phyloP scores from a whole-genome alignment of 2,797 vertebrate genomes.

The Buceros bicornis region DNA sequence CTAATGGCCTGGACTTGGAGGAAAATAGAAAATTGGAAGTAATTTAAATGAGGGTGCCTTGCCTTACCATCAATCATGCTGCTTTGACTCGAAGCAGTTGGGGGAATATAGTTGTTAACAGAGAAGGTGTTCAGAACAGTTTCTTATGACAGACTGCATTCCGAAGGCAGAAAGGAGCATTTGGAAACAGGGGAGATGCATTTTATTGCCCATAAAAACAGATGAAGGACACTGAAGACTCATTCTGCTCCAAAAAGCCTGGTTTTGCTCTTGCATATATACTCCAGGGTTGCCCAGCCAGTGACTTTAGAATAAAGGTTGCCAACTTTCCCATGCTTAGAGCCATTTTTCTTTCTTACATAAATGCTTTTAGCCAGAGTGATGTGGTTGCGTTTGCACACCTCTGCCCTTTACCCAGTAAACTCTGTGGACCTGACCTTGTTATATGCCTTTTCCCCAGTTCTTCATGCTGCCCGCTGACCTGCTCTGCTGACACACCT shows the following conservation, averaged over 20 bases:
- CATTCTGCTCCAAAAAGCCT: not conserved
- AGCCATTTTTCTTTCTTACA: not conserved
- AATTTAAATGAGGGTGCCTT: not conserved
- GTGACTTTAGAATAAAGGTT: not conserved
- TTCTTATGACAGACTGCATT: not conserved
- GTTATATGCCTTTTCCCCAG: not conserved
- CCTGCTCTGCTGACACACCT: not conserved
- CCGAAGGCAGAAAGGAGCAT: not conserved
- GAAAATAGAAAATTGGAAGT: constrained; percentile 21
- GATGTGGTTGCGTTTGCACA: not conserved
- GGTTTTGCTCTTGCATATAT: not conserved
- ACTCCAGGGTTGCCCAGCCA: not conserved
- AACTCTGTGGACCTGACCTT: not conserved
- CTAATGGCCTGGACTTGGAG: constrained; percentile 12
- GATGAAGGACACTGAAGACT: not conserved
- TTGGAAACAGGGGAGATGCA: not conserved
- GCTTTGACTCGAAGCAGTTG: not conserved
- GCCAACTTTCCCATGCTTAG: not conserved
- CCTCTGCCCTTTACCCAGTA: not conserved
- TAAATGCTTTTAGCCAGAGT: not conserved
- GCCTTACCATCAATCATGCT: not conserved
- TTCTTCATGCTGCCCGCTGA: not conserved
- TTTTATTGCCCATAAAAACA: not conserved
- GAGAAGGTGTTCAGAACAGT: not conserved
- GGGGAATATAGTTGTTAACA: not conserved